Evolutionary conservation across 2,888 invertebrate species (phyloP), one percentile per base, ranked within the genome.

Genomic region (Leptura quadrifasciata): DNA sequence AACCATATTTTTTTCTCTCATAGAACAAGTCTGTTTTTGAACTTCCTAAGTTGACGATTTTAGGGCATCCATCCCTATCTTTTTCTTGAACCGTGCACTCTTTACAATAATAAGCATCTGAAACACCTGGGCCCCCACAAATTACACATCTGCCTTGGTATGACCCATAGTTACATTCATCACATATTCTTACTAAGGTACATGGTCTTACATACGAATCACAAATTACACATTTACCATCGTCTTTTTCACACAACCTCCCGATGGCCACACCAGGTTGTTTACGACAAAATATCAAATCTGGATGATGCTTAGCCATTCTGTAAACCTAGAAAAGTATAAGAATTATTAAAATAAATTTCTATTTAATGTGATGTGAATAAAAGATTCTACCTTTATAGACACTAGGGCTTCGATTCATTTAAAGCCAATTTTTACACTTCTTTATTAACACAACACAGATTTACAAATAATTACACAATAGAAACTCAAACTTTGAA

Each of bases 21-120:
- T 99, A 99, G 90, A 99, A 99, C 85, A 99, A 91, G 91, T 99
- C 99, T 76, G 99, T 99, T 90, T 99, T 99, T 0, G 99, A 99
- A 89, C 98, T 98, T 74, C 99, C 99, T 72, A 99, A 91, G 89
- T 99, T 99, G 0, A 99, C 99, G 90, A 99, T 99, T 90, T 99
- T 99, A 0, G 99, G 99, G 90, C 99, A 99, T 0, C 99, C 99
- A 89, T 99, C 99, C 88, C 99, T 81, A 88, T 99, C 98, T 92
- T 99, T 99, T 88, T 99, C 99, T 89, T 98, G 98, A 83, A 99
- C 96, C 0, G 99, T 99, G 87, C 99, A 99, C 89, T 99, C 99
- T 89, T 99, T 99, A 89, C 99, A 99, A 87, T 99, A 99, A 89
- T 99, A 99, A 0, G 99, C 99, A 90, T 99, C 99, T 0, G 98